Base-by-base conservation (phyloP, 1,140 invertebrate genomes). In the Zaprionus gabonicus region DNA sequence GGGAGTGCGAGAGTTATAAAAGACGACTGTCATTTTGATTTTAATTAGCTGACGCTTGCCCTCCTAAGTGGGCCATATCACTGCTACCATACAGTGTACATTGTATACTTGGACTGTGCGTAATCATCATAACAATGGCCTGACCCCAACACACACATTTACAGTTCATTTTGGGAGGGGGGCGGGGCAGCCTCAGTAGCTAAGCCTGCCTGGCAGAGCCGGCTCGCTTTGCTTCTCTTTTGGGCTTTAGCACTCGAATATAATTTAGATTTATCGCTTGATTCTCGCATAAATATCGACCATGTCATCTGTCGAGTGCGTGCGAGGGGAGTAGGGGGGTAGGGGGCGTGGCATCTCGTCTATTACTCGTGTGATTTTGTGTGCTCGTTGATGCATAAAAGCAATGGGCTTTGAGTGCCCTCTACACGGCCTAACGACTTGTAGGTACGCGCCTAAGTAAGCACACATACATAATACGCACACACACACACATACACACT, bases 231-330 rank as follows among this genome's bases (percentile, higher is more conserved):
- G 75, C 63, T 72, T 59, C n/a, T 46, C 57, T 38, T 63, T 72
- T 74, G 63, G 63, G 76, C 81, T 76, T 88, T 82, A 88, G 70
- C 81, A 81, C 78, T 80, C 77, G 83, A 71, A 81, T 88, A 84
- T 88, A 88, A 88, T 88, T 88, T 90, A 88, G 84, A 88, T 88
- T 88, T 88, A 88, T 88, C 71, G 81, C 85, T 78, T 74, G 84
- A 88, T 88, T 88, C 78, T 80, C 84, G 78, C 85, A 88, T 88
- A 88, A 88, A 88, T 88, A 88, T 88, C 84, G 84, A 88, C 75
- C 78, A 88, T 80, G 75, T 80, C 71, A 76, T 63, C 64, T 49
- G 38, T 31, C 63, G 49, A 20, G 57, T 23, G 41, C 51, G 36
- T 3, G 13, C 34, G 25, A 13, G 36, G 0, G 34, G 4, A 5